phyloP scores from a whole-genome alignment of 1,140 invertebrate species.

The Scaptomyza pallida region DNA sequence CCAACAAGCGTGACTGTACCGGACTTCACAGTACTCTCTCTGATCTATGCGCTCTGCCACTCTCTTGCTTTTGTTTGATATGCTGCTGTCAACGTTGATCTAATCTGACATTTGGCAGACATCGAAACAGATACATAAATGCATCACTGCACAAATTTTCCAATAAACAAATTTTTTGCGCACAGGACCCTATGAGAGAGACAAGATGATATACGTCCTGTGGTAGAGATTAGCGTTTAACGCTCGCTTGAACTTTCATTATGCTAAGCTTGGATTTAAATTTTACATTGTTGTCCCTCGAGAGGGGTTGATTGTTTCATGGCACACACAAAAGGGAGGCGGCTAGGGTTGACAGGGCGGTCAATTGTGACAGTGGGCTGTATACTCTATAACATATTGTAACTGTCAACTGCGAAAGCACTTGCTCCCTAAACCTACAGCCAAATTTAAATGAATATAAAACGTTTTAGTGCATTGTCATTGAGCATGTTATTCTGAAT shows the following conservation, averaged over 20 bases:
- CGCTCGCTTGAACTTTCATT: constrained; percentile 83
- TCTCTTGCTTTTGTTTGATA: constrained; percentile 6
- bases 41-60: not conserved
- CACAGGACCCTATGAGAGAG: constrained; percentile 53
- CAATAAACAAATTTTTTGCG: constrained; percentile 79
- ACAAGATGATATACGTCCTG: constrained; percentile 55
- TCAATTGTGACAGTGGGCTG: constrained; percentile 19
- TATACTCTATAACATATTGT: constrained; percentile 26
- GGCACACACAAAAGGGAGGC: too few relatives aligned
- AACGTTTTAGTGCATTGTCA: constrained; percentile 48
- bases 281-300: constrained; percentile 67
- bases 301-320: constrained; percentile 71
- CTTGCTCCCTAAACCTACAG: constrained; percentile 35
- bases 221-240: constrained; percentile 82
- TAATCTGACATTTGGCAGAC: constrained; percentile 75
- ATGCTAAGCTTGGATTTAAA: constrained; percentile 79
- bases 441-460: constrained; percentile 19
- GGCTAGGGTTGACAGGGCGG: constrained; percentile 25
- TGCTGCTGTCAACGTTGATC: constrained; percentile 57
- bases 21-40: not conserved
- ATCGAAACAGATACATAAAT: constrained; percentile 50
- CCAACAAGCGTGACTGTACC: constrained; percentile 57
- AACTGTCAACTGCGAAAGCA: constrained; percentile 51
- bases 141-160: constrained; percentile 79
- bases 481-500: constrained; percentile 1